phyloP scores from a whole-genome alignment of 2,113 vertebrate genomes.

The Turdus rufiventris region DNA sequence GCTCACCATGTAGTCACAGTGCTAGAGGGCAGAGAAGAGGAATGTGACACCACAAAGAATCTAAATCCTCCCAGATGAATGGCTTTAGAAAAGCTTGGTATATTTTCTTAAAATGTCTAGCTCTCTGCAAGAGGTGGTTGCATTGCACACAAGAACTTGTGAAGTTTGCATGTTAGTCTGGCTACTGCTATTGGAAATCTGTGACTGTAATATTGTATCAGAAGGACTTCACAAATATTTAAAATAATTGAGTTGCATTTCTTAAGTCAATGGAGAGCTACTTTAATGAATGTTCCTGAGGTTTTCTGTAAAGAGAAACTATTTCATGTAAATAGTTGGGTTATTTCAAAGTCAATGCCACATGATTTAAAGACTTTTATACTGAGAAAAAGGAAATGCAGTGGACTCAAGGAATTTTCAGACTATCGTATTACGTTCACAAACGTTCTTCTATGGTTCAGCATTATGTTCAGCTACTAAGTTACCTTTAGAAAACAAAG shows the following conservation, averaged over 20 bases:
- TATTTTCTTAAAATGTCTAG: neutral
- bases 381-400: neutral
- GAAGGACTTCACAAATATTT: neutral
- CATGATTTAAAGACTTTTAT: neutral
- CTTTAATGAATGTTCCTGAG: neutral
- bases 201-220: neutral
- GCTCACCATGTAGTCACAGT: neutral
- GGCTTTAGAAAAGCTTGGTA: neutral
- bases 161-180: neutral
- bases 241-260: neutral
- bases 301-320: neutral
- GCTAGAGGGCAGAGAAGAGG: neutral
- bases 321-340: neutral
- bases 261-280: neutral
- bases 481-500: neutral
- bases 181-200: neutral
- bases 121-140: neutral
- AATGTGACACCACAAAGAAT: neutral
- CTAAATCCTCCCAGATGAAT: neutral
- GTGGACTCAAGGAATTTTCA: neutral
- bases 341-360: neutral
- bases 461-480: neutral
- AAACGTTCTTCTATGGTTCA: neutral
- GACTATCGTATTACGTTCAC: neutral
- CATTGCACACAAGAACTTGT: neutral